Conservation (phyloP, 2,888 invertebrate genomes). For the Drosophila acutilabella region DNA sequence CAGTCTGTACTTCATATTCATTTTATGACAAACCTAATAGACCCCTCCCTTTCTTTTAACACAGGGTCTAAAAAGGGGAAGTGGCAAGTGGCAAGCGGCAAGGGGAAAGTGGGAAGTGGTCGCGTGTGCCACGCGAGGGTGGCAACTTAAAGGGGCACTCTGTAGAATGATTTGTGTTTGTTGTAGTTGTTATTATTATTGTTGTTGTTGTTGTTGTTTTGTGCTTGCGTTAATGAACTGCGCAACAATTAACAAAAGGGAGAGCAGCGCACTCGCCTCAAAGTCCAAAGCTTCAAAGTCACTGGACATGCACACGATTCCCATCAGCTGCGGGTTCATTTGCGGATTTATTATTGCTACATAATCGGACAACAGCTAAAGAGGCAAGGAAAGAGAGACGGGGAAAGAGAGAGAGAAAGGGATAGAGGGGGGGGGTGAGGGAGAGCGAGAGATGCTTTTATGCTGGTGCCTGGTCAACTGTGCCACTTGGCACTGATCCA, state of each 20-base stretch:
- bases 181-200: slow-evolving; percentile 29
- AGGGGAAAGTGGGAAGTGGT: slow-evolving; percentile 47
- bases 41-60: no score
- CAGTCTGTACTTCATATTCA: no score
- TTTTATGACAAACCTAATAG: no score
- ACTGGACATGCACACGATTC: slow-evolving; percentile 55
- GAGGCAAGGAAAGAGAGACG: not conserved
- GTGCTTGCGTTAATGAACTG: slow-evolving; percentile 72
- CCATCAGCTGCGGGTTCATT: slow-evolving; percentile 70
- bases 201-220: slow-evolving; percentile 26
- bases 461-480: slow-evolving; percentile 48
- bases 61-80: not conserved
- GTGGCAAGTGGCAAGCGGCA: slow-evolving; percentile 8
- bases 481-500: slow-evolving; percentile 60
- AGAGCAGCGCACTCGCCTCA: slow-evolving; percentile 29
- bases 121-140: slow-evolving; percentile 79
- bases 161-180: slow-evolving; percentile 43
- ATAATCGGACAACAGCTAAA: slow-evolving; percentile 50
- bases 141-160: slow-evolving; percentile 58
- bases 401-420: not conserved
- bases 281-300: slow-evolving; percentile 51
- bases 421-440: not conserved
- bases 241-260: slow-evolving; percentile 74
- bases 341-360: slow-evolving; percentile 75
- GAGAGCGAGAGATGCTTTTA: slow-evolving; percentile 32